Base-by-base conservation (phyloP, 2,113 vertebrate species). In the western clawed frog (Xenopus tropicalis) region DNA sequence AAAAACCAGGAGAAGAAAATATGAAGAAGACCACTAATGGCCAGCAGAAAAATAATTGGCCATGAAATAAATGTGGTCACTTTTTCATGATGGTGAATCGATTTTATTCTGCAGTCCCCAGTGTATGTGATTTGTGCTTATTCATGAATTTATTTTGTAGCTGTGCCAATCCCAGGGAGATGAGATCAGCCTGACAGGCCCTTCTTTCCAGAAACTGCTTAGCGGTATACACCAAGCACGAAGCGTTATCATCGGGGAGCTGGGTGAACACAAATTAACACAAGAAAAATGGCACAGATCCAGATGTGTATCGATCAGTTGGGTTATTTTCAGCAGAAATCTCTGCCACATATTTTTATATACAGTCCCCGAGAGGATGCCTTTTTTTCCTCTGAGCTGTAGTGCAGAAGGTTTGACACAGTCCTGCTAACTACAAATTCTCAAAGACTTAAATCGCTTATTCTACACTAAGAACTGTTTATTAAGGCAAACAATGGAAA, bases 201-300 rank as follows among this genome's bases (percentile, higher is more conserved):
- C 14, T 63, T 69, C 73, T 69, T 66, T 69, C 73, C 19, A 61
- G 73, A 76, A 66, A 68, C 73, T 76, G 58, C 73, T 76, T 76
- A 76, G 66, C 46, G 61, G 73, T 66, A 63, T 56, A 76, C 58
- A 61, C 66, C 66, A 69, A 63, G 59, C 73, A 76, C 56, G 25
- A 76, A 76, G 46, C 20, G 56, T 76, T 76, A 69, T 76, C 73
- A 69, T 76, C 61, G 58, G 73, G 72, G 73, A 76, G 29, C 57
- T 42, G 46, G 73, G 73, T 69, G 73, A 76, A 76, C 73, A 76
- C 73, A 76, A 76, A 76, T 76, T 69, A 76, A 76, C 73, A 76
- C 58, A 76, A 69, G 73, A 76, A 76, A 76, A 76, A 76, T 69
- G 73, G 73, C 73, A 63, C 14, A 66, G 48, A 61, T 69, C 73